Evolutionary conservation across 92 coral and sea anemone genomes (phyloP).

Genomic region (Actinostola sp.): DNA sequence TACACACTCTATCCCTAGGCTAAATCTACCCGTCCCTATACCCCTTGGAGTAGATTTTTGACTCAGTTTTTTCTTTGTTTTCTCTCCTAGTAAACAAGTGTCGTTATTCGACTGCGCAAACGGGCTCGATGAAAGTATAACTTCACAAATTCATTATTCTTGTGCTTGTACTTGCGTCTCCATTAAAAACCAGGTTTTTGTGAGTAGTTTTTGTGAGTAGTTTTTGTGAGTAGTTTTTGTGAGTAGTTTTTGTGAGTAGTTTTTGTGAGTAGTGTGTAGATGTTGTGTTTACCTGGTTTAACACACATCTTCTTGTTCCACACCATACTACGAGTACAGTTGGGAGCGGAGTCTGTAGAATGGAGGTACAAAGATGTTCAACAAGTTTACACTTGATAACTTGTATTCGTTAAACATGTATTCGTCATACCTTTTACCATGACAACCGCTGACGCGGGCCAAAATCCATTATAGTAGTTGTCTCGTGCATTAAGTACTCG

Average conservation of each 20-base stretch:
- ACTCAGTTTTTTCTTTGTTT: too few species aligned
- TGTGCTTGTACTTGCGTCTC: too few species aligned
- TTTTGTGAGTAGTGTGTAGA: not conserved
- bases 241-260: not conserved
- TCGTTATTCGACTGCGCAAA: too few species aligned
- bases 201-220: too few species aligned
- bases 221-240: not conserved
- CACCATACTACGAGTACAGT: slow-evolving; percentile 48
- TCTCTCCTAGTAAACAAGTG: too few species aligned
- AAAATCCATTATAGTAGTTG: slow-evolving; percentile 34
- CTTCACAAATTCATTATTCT: too few species aligned
- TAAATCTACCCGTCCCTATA: too few species aligned
- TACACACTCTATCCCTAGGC: too few species aligned
- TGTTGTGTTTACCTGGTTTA: slow-evolving; percentile 43
- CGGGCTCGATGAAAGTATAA: too few species aligned
- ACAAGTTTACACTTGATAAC: not conserved
- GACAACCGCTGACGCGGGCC: slow-evolving; percentile 57
- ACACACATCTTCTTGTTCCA: slow-evolving; percentile 70
- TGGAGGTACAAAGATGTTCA: not conserved
- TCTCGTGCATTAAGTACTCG: slow-evolving; percentile 43
- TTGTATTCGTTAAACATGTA: too few species aligned
- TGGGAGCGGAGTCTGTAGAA: slow-evolving; percentile 26
- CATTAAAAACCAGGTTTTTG: too few species aligned
- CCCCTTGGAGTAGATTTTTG: too few species aligned
- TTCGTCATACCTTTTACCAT: slow-evolving; percentile 49